phyloP scores from a whole-genome alignment of 2,113 vertebrate species.

The Rhizomys pruinosus region DNA sequence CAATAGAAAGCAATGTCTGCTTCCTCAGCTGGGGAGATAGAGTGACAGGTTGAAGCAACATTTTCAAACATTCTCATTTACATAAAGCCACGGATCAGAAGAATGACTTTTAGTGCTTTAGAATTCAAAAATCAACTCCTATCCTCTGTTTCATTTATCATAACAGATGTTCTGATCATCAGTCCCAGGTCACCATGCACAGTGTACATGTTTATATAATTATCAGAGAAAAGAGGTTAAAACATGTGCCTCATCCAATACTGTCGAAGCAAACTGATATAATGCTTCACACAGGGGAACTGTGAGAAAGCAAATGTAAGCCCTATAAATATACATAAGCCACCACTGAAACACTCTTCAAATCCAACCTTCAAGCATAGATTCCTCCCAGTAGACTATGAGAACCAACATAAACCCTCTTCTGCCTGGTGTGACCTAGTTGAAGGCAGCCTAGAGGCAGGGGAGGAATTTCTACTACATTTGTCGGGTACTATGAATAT shows the following conservation, averaged over 20 bases:
- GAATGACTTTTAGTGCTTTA: slow-evolving; percentile 70
- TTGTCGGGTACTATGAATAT: slow-evolving; percentile 65
- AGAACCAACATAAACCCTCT: slow-evolving; percentile 54
- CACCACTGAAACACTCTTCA: slow-evolving; percentile 30
- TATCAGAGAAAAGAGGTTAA: slow-evolving; percentile 74
- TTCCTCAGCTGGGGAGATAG: slow-evolving; percentile 37
- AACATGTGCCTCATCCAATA: slow-evolving; percentile 65
- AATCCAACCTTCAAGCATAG: slow-evolving; percentile 51
- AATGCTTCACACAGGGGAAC: slow-evolving; percentile 57
- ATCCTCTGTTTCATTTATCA: slow-evolving; percentile 73
- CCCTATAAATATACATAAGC: slow-evolving; percentile 76
- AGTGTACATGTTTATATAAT: slow-evolving; percentile 77
- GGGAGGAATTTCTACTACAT: slow-evolving; percentile 33
- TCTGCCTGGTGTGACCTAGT: slow-evolving; percentile 48
- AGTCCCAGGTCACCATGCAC: slow-evolving; percentile 70
- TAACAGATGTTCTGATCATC: slow-evolving; percentile 80
- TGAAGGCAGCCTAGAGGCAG: slow-evolving; percentile 61
- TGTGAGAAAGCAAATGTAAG: slow-evolving; percentile 53
- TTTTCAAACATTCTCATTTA: slow-evolving; percentile 70
- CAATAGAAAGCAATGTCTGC: slow-evolving; percentile 35
- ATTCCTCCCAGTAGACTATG: slow-evolving; percentile 62
- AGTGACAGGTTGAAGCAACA: slow-evolving; percentile 64
- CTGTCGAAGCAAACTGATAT: slow-evolving; percentile 64
- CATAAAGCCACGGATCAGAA: slow-evolving; percentile 75
- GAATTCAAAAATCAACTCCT: slow-evolving; percentile 78